Conservation (phyloP, 1,140 invertebrate genomes). For the Calliphora vicina region DNA sequence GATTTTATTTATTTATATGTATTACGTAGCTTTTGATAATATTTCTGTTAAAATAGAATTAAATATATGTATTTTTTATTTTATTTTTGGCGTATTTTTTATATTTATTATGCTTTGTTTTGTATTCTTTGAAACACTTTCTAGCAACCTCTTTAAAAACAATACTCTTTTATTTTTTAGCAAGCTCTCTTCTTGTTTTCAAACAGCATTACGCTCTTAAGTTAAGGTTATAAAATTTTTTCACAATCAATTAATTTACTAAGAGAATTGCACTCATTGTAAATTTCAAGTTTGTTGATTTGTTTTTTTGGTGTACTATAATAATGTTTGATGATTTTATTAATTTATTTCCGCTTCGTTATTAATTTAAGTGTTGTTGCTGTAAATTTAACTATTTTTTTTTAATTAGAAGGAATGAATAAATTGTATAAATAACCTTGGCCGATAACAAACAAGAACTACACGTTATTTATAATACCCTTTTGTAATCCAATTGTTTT, state of each 20-base stretch:
- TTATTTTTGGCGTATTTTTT: slow-evolving; percentile 35
- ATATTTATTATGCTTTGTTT: slow-evolving; percentile 40
- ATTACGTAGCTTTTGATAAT: no score
- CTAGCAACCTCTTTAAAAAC: not conserved
- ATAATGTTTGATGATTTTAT: no score
- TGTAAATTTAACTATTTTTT: not conserved
- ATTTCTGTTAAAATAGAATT: no score
- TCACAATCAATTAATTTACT: not conserved
- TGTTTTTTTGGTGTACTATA: no score
- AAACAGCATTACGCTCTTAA: no score
- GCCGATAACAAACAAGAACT: not conserved
- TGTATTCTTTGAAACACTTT: slow-evolving; percentile 23
- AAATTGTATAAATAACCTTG: not conserved
- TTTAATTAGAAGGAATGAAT: not conserved
- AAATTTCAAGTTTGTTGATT: not conserved
- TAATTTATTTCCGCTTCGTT: not conserved
- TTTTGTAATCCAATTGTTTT: not conserved
- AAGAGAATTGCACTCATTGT: not conserved
- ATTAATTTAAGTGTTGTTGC: not conserved
- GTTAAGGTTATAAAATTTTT: not conserved
- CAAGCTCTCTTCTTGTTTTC: not conserved
- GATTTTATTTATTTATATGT: slow-evolving; percentile 40
- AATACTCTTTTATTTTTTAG: not conserved
- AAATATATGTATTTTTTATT: slow-evolving; percentile 42
- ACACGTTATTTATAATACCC: not conserved